Evolutionary conservation across 2,888 invertebrate species (phyloP).

Genomic region (Craniophora ligustri): DNA sequence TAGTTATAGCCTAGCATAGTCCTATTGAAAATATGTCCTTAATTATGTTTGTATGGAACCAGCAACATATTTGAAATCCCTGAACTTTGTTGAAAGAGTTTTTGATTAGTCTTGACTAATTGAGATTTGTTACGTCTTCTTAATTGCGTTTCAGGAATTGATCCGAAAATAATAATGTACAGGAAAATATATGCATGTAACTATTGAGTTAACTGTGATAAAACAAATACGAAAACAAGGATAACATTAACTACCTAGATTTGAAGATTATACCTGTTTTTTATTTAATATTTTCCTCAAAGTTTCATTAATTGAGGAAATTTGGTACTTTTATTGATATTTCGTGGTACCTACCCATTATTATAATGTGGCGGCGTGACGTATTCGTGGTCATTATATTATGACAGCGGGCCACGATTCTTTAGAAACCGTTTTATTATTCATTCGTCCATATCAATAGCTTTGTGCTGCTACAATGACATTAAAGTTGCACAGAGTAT

Average conservation of each 20-base stretch:
- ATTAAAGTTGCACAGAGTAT: conserved; percentile 7
- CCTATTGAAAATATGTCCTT: too few species aligned
- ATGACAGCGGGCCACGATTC: conserved; percentile 35
- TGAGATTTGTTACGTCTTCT: too few species aligned
- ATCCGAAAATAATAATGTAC: background rate
- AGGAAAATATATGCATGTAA: background rate
- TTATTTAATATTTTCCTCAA: background rate
- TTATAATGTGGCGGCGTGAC: conserved; percentile 26
- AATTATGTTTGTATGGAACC: too few species aligned
- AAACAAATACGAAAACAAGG: too few species aligned
- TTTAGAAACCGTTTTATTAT: conserved; percentile 56
- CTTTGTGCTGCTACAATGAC: conserved; percentile 20
- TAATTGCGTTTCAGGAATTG: background rate
- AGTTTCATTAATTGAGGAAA: background rate
- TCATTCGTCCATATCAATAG: conserved; percentile 41
- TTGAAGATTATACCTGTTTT: too few species aligned
- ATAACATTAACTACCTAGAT: too few species aligned
- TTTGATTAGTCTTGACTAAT: too few species aligned
- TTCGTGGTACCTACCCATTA: conserved; percentile 4
- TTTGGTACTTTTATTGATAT: conserved; percentile 4
- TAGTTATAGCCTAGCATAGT: too few species aligned
- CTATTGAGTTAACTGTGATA: too few species aligned
- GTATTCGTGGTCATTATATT: conserved; percentile 33
- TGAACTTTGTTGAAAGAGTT: too few species aligned
- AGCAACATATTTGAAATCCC: too few species aligned